These are phyloP conservation scores for Brachionus sp. DNA, from an alignment of 1,140 invertebrate species.

Conservation along the genomic window DNA sequence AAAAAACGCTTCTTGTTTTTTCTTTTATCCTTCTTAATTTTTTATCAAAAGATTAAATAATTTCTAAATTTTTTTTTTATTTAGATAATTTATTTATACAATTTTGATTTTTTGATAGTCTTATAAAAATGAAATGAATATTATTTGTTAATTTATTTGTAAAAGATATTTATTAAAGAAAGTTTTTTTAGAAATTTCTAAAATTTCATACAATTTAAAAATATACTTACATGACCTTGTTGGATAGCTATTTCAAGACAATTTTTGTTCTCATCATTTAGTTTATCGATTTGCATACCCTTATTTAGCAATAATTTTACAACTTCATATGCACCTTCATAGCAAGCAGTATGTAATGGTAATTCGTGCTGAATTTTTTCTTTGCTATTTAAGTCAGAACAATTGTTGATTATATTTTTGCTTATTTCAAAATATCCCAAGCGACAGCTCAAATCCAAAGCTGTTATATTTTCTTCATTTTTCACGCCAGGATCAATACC, in stretches of 20 bases:
- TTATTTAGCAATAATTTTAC: conserved; percentile 29
- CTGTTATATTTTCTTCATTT: conserved; percentile 35
- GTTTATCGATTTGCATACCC: background rate
- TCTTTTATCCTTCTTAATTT: too few species aligned
- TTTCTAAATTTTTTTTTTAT: too few species aligned
- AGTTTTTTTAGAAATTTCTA: too few species aligned
- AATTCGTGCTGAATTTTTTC: conserved; percentile 23
- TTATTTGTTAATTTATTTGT: too few species aligned
- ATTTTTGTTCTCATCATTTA: conserved; percentile 40
- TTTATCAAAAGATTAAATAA: too few species aligned
- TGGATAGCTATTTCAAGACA: conserved; percentile 39
- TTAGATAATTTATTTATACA: too few species aligned
- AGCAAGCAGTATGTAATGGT: conserved; percentile 34
- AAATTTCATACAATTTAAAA: too few species aligned
- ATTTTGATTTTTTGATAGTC: too few species aligned
- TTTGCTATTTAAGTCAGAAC: background rate
- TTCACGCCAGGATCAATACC: conserved; percentile 2
- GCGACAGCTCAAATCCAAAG: conserved; percentile 41
- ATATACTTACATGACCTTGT: conserved; percentile 38
- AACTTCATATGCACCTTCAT: conserved; percentile 33
- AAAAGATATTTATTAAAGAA: too few species aligned
- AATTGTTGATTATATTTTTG: conserved; percentile 43
- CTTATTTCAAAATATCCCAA: conserved; percentile 42
- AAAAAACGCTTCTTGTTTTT: too few species aligned
- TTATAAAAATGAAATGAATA: too few species aligned